Evolutionary conservation across 1,140 invertebrate genomes (phyloP).

Genomic region (Drosophila nannoptera): DNA sequence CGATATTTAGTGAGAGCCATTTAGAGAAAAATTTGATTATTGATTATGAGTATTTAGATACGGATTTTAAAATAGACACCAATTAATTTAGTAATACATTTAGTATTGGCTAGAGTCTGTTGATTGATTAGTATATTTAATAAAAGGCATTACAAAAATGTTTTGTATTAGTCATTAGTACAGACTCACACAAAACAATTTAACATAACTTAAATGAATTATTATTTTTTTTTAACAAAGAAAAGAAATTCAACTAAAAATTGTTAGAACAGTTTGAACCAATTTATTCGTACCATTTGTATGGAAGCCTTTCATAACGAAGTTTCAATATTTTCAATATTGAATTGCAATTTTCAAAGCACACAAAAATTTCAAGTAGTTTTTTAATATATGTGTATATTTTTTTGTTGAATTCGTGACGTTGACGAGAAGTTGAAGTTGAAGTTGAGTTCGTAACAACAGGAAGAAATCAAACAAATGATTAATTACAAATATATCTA

Average conservation of each 20-base stretch:
- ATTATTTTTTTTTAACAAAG: slow-evolving; percentile 20
- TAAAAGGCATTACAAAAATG: slow-evolving; percentile 42
- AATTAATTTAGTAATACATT: slow-evolving; percentile 46
- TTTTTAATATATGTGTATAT: slow-evolving; percentile 32
- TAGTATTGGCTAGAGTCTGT: slow-evolving; percentile 36
- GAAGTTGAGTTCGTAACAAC: slow-evolving; percentile 64
- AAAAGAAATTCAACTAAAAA: slow-evolving; percentile 40
- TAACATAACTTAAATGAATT: slow-evolving; percentile 47
- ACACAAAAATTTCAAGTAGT: slow-evolving; percentile 62
- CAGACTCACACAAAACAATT: slow-evolving; percentile 52
- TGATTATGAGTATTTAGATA: slow-evolving; percentile 27
- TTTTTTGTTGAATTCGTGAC: slow-evolving; percentile 25
- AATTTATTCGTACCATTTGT: slow-evolving; percentile 78
- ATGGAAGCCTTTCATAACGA: slow-evolving; percentile 70
- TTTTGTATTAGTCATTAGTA: slow-evolving; percentile 37
- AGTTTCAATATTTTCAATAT: slow-evolving; percentile 43
- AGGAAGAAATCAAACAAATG: slow-evolving; percentile 73
- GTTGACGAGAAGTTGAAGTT: slow-evolving; percentile 70
- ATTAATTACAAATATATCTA: slow-evolving; percentile 74
- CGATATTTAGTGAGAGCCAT: slow-evolving; percentile 5
- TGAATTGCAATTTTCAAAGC: slow-evolving; percentile 30
- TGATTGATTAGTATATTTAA: slow-evolving; percentile 36
- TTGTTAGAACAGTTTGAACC: slow-evolving; percentile 64
- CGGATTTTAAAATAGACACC: slow-evolving; percentile 29
- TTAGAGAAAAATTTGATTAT: slow-evolving; percentile 11